phyloP scores from a whole-genome alignment of 2,888 invertebrate genomes.

The Calliscelio sp. region DNA sequence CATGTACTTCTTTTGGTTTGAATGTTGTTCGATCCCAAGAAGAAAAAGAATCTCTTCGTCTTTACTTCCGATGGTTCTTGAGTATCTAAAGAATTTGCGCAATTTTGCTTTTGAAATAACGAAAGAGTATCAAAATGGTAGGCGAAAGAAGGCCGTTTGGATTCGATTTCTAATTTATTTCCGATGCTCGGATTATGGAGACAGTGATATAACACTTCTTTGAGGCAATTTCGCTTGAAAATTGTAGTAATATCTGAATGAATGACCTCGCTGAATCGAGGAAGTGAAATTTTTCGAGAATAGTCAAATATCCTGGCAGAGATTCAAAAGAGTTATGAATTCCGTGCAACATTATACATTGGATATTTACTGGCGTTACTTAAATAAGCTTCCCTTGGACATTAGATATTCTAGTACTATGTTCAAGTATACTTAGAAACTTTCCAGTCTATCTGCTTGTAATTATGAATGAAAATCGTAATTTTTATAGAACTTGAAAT shows the following conservation, averaged over 20 bases:
- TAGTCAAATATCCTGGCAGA: slow-evolving; percentile 29
- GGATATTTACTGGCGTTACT: slow-evolving; percentile 8
- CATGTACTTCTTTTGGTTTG: slow-evolving; percentile 26
- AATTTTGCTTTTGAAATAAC: slow-evolving; percentile 36
- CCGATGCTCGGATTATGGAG: not conserved
- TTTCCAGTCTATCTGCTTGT: too few relatives aligned
- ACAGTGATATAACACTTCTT: slow-evolving; percentile 3
- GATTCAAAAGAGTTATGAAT: slow-evolving; percentile 30
- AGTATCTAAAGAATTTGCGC: slow-evolving; percentile 34
- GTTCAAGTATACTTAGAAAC: too few relatives aligned
- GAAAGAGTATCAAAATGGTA: slow-evolving; percentile 21
- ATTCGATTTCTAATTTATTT: slow-evolving; percentile 47
- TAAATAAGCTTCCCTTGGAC: too few relatives aligned
- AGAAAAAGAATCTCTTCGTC: slow-evolving; percentile 47
- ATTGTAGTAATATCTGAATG: slow-evolving; percentile 15
- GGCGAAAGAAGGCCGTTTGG: not conserved
- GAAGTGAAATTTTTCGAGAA: slow-evolving; percentile 9
- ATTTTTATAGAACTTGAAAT: too few relatives aligned
- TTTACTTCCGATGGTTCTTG: slow-evolving; percentile 25
- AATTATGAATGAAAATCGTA: too few relatives aligned
- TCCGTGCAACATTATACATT: slow-evolving; percentile 11
- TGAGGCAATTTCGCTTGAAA: slow-evolving; percentile 22
- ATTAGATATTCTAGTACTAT: too few relatives aligned
- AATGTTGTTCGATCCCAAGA: slow-evolving; percentile 44
- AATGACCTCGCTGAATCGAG: not conserved